Evolutionary conservation across 2,888 invertebrate species (phyloP).

Genomic region (Limnephilus rhombicus): DNA sequence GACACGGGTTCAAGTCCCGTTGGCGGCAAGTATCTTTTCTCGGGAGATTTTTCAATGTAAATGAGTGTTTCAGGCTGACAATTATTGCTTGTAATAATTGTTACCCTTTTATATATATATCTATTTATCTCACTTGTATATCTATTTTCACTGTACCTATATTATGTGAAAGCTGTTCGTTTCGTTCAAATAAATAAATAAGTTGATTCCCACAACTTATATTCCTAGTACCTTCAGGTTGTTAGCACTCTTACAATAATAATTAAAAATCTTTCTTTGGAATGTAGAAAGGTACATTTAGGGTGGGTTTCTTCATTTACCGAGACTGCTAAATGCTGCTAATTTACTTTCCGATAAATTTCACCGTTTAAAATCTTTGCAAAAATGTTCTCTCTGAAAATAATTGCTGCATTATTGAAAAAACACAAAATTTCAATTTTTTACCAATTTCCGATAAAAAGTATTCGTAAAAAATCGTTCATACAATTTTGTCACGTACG

Average conservation of each 20-base stretch:
- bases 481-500: slow-evolving; percentile 51
- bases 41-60: too few species aligned
- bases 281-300: background rate
- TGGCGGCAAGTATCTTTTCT: too few species aligned
- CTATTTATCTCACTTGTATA: too few species aligned
- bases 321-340: too few species aligned
- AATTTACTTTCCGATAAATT: background rate
- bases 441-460: slow-evolving; percentile 13
- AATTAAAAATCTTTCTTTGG: background rate
- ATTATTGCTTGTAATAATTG: too few species aligned
- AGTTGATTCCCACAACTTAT: background rate
- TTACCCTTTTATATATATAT: too few species aligned
- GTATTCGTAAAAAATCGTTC: slow-evolving; percentile 41
- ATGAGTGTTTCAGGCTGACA: too few species aligned
- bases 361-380: background rate
- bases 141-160: too few species aligned
- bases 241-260: background rate
- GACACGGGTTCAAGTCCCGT: too few species aligned
- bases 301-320: too few species aligned
- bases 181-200: too few species aligned
- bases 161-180: too few species aligned
- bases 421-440: background rate
- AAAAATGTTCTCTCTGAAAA: background rate
- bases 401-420: background rate
- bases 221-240: background rate